Conservation (phyloP, 2,888 invertebrate genomes). For the Julus scanicus region DNA sequence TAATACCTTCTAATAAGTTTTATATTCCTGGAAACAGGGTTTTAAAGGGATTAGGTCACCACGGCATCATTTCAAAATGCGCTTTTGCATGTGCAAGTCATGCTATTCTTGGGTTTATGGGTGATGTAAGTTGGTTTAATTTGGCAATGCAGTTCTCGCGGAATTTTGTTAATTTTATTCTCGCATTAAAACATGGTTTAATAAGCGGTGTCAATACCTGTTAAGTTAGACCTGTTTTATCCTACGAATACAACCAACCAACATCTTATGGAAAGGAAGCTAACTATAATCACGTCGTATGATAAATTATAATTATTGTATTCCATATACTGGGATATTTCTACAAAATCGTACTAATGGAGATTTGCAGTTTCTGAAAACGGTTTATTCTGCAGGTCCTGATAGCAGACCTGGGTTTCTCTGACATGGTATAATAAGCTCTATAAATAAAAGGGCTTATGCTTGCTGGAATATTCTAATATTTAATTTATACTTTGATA, state of each 20-base stretch:
- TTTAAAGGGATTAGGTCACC: neutral
- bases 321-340: too few species aligned
- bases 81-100: constrained; percentile 21
- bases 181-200: neutral
- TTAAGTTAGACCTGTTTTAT: neutral
- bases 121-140: neutral
- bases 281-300: too few species aligned
- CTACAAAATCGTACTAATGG: too few species aligned
- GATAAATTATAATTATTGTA: too few species aligned
- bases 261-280: too few species aligned
- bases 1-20: neutral
- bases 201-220: neutral
- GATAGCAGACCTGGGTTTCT: too few species aligned
- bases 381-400: too few species aligned
- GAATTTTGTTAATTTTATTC: neutral
- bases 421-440: too few species aligned
- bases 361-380: neutral
- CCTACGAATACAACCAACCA: neutral
- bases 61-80: neutral
- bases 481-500: too few species aligned
- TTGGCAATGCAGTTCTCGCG: neutral
- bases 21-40: neutral
- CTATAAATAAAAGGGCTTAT: too few species aligned
- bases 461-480: too few species aligned
- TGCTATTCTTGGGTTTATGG: neutral